Evolutionary conservation across 2,113 vertebrate species (phyloP), one percentile per base, ranked within the genome.

Genomic region (Chamaea fasciata): DNA sequence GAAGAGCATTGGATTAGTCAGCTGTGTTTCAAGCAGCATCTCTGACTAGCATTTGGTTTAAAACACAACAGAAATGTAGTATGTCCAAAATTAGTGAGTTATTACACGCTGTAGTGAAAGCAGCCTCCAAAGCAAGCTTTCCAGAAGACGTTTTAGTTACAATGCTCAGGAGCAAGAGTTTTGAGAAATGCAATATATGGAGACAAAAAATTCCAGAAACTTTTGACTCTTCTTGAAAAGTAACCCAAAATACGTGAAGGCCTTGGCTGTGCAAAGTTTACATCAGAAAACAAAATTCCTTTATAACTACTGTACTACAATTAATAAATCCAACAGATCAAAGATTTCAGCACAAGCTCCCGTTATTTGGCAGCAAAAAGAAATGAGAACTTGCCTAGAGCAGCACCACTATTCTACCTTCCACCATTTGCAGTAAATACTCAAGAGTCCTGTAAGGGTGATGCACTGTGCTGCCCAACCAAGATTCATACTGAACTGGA

Each of bases 1-100:
- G 95, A 97, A 95, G 77, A 96, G 50, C 59, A 86, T 91, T 73
- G 50, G 10, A 64, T 96, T 55, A 91, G 64, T 94, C 50, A 95
- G 60, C 18, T 83, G 37, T 16, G 37, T 44, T 78, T 39, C 60
- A 85, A 80, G 26, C 23, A 55, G 26, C 30, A 83, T 30, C 68
- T 65, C 9, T 12, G 13, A 65, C 71, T 50, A 35, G 0, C 41
- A 49, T n/a, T 44, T 28, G 33, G 35, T 53, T 74, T 60, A 68
- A 83, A 71, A 77, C 28, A 74, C 6, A 23, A 50, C 0, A 67
- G 35, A 62, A 65, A 15, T 1, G 2, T 5, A 76, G 4, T 50
- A 39, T 20, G 14, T 3, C n/a, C 37, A 7, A 63, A 80, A 80
- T 31, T 0, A 67, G 15, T 30, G 24, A 11, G 74, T 65, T 62